phyloP scores from a whole-genome alignment of 92 coral and sea anemone species.

The Palythoa heliodiscus region DNA sequence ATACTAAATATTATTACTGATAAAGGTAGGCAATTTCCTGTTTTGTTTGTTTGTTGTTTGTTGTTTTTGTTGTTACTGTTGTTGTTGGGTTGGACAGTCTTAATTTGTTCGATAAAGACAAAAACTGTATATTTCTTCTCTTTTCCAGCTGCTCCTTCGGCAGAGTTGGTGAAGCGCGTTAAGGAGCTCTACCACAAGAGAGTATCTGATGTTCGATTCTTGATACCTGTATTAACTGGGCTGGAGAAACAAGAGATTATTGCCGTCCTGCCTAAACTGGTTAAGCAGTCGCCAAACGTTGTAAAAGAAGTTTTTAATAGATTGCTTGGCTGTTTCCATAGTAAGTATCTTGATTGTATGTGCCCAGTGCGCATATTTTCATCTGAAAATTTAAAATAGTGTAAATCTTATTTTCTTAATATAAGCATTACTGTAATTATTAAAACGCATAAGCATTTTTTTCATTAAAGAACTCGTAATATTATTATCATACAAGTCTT shows the following conservation, averaged over 20 bases:
- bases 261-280: conserved; percentile 94
- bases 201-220: conserved; percentile 96
- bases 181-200: conserved; percentile 98
- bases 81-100: too few relatives aligned
- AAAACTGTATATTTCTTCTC: neutral
- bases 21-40: conserved; percentile 69
- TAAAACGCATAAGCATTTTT: too few relatives aligned
- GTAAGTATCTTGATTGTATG: conserved; percentile 49
- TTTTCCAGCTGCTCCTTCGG: conserved; percentile 84
- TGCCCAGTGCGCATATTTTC: neutral
- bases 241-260: conserved; percentile 94
- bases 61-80: too few relatives aligned
- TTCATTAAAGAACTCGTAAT: too few relatives aligned
- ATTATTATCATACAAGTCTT: too few relatives aligned
- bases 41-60: too few relatives aligned
- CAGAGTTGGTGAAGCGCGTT: conserved; percentile 89
- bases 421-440: too few relatives aligned
- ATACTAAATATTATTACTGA: conserved; percentile 95
- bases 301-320: conserved; percentile 98
- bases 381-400: neutral
- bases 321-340: conserved; percentile 94
- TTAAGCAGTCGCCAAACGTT: conserved; percentile 98
- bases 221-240: conserved; percentile 96
- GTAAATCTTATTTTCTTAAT: too few relatives aligned
- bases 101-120: neutral